Evolutionary conservation across 2,888 invertebrate genomes (phyloP), one percentile per base, ranked within the genome.

Genomic region (Scelioninae gen. 2): DNA sequence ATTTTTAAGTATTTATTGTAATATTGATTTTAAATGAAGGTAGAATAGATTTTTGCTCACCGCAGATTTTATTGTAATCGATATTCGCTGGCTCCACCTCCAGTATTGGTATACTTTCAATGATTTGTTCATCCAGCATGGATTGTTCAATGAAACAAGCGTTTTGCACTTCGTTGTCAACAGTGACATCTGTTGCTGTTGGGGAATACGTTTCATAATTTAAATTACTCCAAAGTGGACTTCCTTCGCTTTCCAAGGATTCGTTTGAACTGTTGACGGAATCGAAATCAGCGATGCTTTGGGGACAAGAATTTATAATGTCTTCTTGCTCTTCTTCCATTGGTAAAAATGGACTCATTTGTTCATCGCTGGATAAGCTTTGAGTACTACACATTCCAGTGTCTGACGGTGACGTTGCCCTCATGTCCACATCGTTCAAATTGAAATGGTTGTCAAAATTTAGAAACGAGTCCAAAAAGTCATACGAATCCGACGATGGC

Each of bases 391-490:
- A 92, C 13, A 92, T 87, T 52, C 92, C 93, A 80, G 92, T 92
- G 83, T 93, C 93, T 0, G 93, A 93, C 69, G 90, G 65, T 10
- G 64, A 18, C 2, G 39, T 33, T 5, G 71, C 16, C 11, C 58
- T 16, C 13, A 63, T 39, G 79, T 90, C 90, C 73, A 82, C 78
- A 6, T 81, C 82, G 25, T 84, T 83, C 28, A 83, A 58, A 46
- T 86, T 89, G 78, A 91, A 87, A 9, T 90, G 88, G 52, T 89
- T 89, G 76, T 90, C 89, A 5, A 64, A 28, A 77, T 89, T 89
- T 86, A 91, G 81, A 63, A 93, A 91, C 2, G 90, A 89, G 80
- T 92, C 91, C 81, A 93, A 89, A 80, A 93, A 88, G 76, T 92
- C 91, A 80, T 91, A 71, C 2, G 58, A 50, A 2, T 71, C 63